phyloP scores from a whole-genome alignment of 2,113 vertebrate genomes.

The Todiramphus saurophagus region DNA sequence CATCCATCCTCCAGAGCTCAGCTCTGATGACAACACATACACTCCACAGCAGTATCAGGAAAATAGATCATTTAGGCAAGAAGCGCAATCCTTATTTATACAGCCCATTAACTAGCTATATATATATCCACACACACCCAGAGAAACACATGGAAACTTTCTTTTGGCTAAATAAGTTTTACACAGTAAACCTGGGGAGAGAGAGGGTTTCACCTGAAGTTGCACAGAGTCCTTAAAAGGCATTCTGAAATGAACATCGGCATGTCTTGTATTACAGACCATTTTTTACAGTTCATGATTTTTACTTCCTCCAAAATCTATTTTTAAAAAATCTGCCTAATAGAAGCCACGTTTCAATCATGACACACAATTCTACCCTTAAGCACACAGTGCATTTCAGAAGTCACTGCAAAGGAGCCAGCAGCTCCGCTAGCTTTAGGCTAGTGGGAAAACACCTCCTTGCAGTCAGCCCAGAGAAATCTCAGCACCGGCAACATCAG shows the following conservation, averaged over 20 bases:
- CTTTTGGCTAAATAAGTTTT: background rate
- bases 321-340: background rate
- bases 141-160: background rate
- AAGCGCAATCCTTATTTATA: slow-evolving; percentile 1
- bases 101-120: slow-evolving; percentile 15
- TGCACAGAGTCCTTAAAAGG: background rate
- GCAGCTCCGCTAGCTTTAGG: background rate
- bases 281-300: background rate
- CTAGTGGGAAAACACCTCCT: background rate
- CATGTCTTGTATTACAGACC: background rate
- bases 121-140: background rate
- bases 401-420: background rate
- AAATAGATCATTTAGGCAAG: background rate
- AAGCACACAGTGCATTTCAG: background rate
- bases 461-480: background rate
- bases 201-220: background rate
- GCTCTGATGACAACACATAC: background rate
- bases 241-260: background rate
- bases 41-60: background rate
- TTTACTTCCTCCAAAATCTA: background rate
- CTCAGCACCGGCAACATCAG: background rate
- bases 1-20: background rate
- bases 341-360: background rate
- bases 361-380: background rate
- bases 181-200: background rate